Base-by-base conservation (phyloP, 2,888 invertebrate species). In the Ceraclea dissimilis region DNA sequence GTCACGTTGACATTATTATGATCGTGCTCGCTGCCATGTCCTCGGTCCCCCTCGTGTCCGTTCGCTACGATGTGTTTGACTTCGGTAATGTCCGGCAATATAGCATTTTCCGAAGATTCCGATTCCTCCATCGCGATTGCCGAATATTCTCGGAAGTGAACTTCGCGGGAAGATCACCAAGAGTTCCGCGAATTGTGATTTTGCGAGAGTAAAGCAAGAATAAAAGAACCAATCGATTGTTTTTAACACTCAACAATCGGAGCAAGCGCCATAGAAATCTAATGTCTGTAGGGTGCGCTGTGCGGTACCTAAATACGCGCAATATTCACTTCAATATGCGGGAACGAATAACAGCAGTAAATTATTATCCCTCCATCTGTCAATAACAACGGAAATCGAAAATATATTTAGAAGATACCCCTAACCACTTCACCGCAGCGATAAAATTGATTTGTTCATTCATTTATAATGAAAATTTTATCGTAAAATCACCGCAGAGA, bases 11-110 rank as follows among this genome's bases (percentile, higher is more conserved):
- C 65, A 63, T 73, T 75, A 71, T 39, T 39, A 4, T 16, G 39
- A n/a, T 39, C 39, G 39, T 39, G 4, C 39, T 39, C 39, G 13
- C 39, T 13, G 39, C 39, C 39, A 39, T 39, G 13, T 13, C 39
- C 39, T 48, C 58, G 74, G 67, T 76, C 79, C 74, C 72, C 69
- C 69, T 79, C 78, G 77, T 79, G 80, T 73, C 81, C 82, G 71
- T 75, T 77, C 71, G 77, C 78, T 76, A 74, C 67, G 67, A 82
- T 75, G 66, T 81, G 78, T 76, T 83, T 82, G 76, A 79, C 80
- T 81, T 83, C 82, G 82, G 82, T 79, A 76, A 82, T 82, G 80
- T 83, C 82, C 82, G 83, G 81, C 75, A 82, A 79, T 73, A 81
- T 82, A 81, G 82, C 81, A 73, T 79, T 78, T 73, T 81, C 82